Evolutionary conservation across 2,113 vertebrate species (phyloP).

Genomic region (Boulengeromyrus knoepffleri): DNA sequence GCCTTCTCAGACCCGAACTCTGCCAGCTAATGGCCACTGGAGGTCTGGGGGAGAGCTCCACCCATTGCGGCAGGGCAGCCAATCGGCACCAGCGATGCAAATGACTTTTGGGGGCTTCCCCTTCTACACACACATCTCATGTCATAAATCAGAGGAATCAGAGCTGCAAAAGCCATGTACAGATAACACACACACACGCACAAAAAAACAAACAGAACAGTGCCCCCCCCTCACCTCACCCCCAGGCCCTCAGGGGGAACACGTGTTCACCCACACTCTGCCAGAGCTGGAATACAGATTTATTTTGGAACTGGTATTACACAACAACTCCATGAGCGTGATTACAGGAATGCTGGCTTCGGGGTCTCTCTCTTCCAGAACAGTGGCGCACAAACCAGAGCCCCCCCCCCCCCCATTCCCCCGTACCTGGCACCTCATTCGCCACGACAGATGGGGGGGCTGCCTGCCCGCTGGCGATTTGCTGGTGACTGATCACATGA

Average conservation of each 20-base stretch:
- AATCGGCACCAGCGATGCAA: not conserved
- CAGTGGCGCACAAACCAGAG: not conserved
- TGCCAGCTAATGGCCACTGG: not conserved
- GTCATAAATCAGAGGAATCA: not conserved
- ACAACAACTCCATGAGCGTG: not conserved
- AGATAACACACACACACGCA: not conserved
- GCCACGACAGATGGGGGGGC: slow-evolving; percentile 89
- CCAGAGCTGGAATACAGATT: slow-evolving; percentile 5
- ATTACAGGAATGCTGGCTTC: not conserved
- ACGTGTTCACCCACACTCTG: not conserved
- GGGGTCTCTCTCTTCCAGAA: not conserved
- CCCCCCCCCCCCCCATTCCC: not conserved
- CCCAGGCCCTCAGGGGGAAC: not conserved
- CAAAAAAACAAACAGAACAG: not conserved
- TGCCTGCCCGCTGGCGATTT: slow-evolving; percentile 71
- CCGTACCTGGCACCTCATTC: slow-evolving; percentile 93
- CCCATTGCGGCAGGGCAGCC: not conserved
- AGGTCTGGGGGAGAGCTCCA: not conserved
- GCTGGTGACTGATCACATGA: slow-evolving; percentile 92
- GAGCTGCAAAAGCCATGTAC: not conserved
- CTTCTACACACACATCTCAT: not conserved
- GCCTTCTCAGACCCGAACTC: not conserved
- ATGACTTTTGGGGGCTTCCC: not conserved
- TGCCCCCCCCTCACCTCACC: not conserved
- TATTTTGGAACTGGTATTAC: not conserved